Evolutionary conservation across 2,113 vertebrate genomes (phyloP).

Genomic region (Cyanoramphus novaezelandiae): DNA sequence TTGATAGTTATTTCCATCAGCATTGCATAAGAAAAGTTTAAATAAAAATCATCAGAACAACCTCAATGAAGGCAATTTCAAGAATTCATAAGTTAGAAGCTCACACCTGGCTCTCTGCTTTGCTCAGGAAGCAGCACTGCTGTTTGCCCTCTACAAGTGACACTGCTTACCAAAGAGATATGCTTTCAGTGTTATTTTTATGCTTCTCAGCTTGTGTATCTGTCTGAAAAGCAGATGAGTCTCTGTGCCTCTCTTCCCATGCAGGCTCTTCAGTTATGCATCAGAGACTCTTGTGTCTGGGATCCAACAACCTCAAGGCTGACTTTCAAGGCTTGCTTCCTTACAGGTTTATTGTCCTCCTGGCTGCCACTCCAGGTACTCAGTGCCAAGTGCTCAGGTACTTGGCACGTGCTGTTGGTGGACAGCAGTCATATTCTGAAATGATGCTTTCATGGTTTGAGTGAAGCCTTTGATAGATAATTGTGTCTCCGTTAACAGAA

Average conservation of each 20-base stretch:
- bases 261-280: not conserved
- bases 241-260: not conserved
- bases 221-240: not conserved
- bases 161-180: not conserved
- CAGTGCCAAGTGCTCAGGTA: not conserved
- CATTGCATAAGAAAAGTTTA: not conserved
- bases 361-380: not conserved
- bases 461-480: not conserved
- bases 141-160: not conserved
- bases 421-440: not conserved
- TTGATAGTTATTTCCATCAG: not conserved
- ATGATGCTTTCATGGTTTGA: not conserved
- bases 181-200: constrained; percentile 23
- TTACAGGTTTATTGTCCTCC: not conserved
- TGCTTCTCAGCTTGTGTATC: not conserved
- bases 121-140: not conserved
- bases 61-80: not conserved
- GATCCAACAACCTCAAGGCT: not conserved
- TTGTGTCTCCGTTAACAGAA: not conserved
- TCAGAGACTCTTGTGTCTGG: not conserved
- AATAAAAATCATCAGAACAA: not conserved
- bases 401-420: not conserved
- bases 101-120: constrained; percentile 31
- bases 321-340: not conserved
- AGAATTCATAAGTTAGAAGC: not conserved